These are phyloP conservation scores for Aptenodytes patagonicus DNA, from an alignment of 2,113 vertebrate genomes.

Conservation along the genomic window DNA sequence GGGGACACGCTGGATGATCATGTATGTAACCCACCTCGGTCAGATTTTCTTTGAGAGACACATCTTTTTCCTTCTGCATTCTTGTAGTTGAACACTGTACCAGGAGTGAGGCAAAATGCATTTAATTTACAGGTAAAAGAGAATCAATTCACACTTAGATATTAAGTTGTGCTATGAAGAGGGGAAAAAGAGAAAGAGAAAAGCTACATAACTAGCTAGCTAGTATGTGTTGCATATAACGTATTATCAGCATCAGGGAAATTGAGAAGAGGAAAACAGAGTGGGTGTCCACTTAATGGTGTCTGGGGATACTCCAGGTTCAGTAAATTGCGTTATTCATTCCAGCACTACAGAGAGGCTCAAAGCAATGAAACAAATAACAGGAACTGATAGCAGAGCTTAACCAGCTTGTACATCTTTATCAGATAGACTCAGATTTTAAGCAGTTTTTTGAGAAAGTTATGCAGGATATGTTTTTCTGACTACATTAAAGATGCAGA, in stretches of 20 bases:
- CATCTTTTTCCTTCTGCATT: background rate
- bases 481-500: background rate
- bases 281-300: background rate
- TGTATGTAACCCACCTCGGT: no score
- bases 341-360: background rate
- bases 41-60: background rate
- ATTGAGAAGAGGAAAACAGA: background rate
- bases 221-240: background rate
- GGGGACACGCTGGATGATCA: fast-evolving
- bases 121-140: background rate
- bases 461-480: background rate
- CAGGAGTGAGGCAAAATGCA: background rate
- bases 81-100: background rate
- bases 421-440: background rate
- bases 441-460: background rate
- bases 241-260: background rate
- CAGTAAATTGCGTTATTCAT: background rate
- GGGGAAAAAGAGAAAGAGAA: background rate
- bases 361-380: background rate
- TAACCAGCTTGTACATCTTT: background rate
- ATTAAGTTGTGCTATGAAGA: background rate
- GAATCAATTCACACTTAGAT: background rate
- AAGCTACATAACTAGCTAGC: background rate
- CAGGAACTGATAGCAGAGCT: background rate
- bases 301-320: background rate